These are phyloP conservation scores for Archegozetes longisetosus DNA, from an alignment of 1,140 invertebrate species.

Conservation along the genomic window DNA sequence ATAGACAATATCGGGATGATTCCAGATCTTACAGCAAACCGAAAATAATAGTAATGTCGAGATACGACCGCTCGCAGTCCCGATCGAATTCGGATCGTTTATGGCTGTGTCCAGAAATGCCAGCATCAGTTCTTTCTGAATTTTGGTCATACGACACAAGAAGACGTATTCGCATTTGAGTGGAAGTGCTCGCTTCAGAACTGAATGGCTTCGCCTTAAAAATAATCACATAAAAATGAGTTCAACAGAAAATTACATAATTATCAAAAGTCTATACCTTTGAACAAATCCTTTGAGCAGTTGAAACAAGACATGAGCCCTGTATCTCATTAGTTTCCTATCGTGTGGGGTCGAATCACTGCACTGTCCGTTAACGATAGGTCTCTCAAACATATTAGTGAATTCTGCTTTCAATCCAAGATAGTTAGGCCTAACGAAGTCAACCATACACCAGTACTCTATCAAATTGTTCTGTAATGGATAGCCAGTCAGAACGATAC, in stretches of 20 bases:
- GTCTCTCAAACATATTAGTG: constrained; percentile 57
- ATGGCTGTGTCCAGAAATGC: constrained; percentile 12
- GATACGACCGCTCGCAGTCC: constrained; percentile 29
- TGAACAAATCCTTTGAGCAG: constrained; percentile 82
- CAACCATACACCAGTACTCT: constrained; percentile 93
- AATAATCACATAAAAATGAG: constrained; percentile 17
- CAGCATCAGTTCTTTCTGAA: constrained; percentile 53
- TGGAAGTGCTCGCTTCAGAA: constrained; percentile 66
- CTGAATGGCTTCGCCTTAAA: constrained; percentile 61
- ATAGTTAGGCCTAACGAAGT: constrained; percentile 82
- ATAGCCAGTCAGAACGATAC: constrained; percentile 84
- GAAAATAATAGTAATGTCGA: constrained; percentile 96
- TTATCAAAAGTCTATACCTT: constrained; percentile 29
- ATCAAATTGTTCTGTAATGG: constrained; percentile 89
- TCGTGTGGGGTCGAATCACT: constrained; percentile 79
- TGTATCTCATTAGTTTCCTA: constrained; percentile 68
- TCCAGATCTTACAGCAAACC: constrained; percentile 99
- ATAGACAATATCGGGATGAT: constrained; percentile 92
- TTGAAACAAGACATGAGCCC: constrained; percentile 76
- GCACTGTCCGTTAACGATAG: constrained; percentile 87
- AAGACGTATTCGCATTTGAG: constrained; percentile 83
- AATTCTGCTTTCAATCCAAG: constrained; percentile 79
- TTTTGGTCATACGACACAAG: constrained; percentile 63
- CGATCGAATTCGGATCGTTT: neutral
- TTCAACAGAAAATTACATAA: constrained; percentile 19